Evolutionary conservation across 1,140 invertebrate species (phyloP).

Genomic region (Drosophila murphyi): DNA sequence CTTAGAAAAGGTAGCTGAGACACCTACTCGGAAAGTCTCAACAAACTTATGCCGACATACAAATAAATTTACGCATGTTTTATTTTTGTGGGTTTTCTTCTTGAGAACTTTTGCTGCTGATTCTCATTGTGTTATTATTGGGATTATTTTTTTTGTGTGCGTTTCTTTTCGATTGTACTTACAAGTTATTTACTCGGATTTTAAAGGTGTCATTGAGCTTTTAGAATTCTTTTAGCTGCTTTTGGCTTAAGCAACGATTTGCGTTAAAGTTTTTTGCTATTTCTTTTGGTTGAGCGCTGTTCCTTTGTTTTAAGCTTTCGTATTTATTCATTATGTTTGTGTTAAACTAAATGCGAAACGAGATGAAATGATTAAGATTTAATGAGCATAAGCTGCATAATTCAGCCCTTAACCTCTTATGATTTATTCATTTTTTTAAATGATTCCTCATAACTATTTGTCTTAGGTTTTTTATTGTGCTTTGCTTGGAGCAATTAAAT

Average conservation of each 20-base stretch:
- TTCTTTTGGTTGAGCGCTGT: background rate
- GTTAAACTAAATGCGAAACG: background rate
- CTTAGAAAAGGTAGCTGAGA: conserved; percentile 39
- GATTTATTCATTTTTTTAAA: background rate
- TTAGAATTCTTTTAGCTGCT: background rate
- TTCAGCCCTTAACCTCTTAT: conserved; percentile 1
- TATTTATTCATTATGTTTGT: conserved; percentile 4
- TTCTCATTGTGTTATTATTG: conserved; percentile 24
- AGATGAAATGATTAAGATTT: conserved; percentile 7
- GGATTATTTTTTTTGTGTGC: background rate
- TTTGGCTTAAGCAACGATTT: background rate
- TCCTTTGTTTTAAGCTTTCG: background rate
- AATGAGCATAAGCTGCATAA: background rate
- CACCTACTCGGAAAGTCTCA: conserved; percentile 29
- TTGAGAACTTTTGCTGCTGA: conserved; percentile 24
- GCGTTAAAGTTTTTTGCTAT: background rate
- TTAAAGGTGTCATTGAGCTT: conserved; percentile 34
- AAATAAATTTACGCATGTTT: background rate
- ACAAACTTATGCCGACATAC: background rate
- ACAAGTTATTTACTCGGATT: conserved; percentile 20
- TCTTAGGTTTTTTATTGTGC: background rate
- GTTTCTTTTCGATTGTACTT: conserved; percentile 1
- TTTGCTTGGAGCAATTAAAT: background rate
- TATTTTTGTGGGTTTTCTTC: conserved; percentile 10
- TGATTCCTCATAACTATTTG: background rate